Conservation (phyloP, 2,797 vertebrate genomes). For the Orestias chungarensis region DNA sequence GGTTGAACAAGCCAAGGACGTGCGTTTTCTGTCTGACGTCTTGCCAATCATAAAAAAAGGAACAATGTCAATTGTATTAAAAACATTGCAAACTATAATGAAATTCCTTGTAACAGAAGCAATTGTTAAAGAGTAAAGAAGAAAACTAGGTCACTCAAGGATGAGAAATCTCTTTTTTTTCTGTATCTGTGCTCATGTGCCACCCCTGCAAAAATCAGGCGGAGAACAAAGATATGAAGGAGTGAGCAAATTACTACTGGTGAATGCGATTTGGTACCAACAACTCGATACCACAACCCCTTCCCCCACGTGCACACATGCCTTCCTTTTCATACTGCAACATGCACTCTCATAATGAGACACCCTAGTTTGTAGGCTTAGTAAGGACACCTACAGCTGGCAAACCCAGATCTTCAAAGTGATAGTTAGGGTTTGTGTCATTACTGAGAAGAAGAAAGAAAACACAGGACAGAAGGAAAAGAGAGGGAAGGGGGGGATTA, state of each 20-base stretch:
- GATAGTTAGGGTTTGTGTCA: constrained; percentile 56
- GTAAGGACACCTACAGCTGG: constrained; percentile 55
- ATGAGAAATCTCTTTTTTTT: constrained; percentile 57
- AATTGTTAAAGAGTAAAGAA: constrained; percentile 33
- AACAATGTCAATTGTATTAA: constrained; percentile 35
- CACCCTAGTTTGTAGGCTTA: constrained; percentile 22
- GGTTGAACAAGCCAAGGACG: not conserved
- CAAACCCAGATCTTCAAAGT: constrained; percentile 60
- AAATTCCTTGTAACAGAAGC: constrained; percentile 32
- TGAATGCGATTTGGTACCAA: constrained; percentile 56
- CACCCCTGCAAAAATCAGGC: constrained; percentile 65
- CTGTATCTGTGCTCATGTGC: constrained; percentile 39
- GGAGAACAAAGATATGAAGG: constrained; percentile 33
- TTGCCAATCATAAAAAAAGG: constrained; percentile 4
- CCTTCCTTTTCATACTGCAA: constrained; percentile 41
- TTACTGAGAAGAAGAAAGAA: constrained; percentile 30
- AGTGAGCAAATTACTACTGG: constrained; percentile 56
- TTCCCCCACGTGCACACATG: constrained; percentile 30
- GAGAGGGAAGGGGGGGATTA: constrained; percentile 4
- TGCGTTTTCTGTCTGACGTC: not conserved
- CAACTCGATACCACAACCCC: constrained; percentile 57
- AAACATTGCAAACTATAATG: constrained; percentile 23
- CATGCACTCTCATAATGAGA: constrained; percentile 48
- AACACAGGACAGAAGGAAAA: constrained; percentile 1
- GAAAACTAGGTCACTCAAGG: constrained; percentile 68